Base-by-base conservation (phyloP, 1,140 invertebrate genomes). In the Bombus waltoni region DNA sequence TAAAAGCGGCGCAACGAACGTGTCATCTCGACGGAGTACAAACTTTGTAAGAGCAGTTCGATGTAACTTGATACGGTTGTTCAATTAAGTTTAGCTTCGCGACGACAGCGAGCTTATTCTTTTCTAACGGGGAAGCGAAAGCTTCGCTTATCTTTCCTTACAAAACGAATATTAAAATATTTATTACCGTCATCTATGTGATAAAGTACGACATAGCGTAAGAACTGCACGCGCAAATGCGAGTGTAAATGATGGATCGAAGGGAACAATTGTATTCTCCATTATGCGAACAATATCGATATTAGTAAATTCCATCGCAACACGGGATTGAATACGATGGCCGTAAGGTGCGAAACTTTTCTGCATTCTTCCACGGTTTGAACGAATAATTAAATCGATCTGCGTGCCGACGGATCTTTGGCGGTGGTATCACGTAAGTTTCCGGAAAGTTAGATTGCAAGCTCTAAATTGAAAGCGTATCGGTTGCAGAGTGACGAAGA, bases 391-490 rank as follows among this genome's bases (percentile, higher is more conserved):
- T 74, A 86, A 81, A 28, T n/a, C 68, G 38, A 68, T 38, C n/a
- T 15, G 25, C 47, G 38, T 44, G 40, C 8, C 40, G 1, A 22
- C n/a, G 40, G 71, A 71, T 70, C 76, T 71, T 75, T 76, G 42
- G 10, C 59, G 18, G 28, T 47, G 40, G 57, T n/a, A 22, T 62
- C 25, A 0, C 59, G 57, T 2, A 40, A 59, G 66, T 79, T 79
- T 8, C 9, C 53, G 66, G 79, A 84, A 77, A 85, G 78, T 70
- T 85, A 73, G 57, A 81, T 81, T 73, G 71, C 68, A 4, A 57
- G 25, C 11, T 40, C 22, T 22, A 32, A 74, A 73, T 73, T 66
- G 77, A 57, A 74, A 73, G 68, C 81, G 57, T 81, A 85, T 81
- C 78, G 71, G 42, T 10, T 42, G 70, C 22, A 9, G 47, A 59